These are phyloP conservation scores for Harpagus bidentatus DNA, from an alignment of 2,113 vertebrate genomes.

Conservation along the genomic window DNA sequence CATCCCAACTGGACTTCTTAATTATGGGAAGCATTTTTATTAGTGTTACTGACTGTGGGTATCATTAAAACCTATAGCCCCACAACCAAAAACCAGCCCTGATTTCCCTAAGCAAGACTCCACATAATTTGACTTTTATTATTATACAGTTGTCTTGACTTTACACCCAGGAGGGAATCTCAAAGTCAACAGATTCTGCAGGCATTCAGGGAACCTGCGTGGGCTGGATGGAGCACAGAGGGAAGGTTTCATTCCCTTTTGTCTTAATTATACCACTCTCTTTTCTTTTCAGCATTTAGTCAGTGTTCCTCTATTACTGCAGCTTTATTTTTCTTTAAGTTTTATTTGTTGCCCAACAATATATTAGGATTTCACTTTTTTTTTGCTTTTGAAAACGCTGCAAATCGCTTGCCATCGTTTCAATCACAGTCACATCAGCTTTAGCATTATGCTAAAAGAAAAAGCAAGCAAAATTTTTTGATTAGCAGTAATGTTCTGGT, in stretches of 20 bases:
- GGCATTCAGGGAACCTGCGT: background rate
- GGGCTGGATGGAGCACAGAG: background rate
- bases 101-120: background rate
- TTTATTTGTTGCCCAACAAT: background rate
- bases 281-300: background rate
- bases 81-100: background rate
- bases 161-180: background rate
- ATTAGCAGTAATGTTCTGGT: background rate
- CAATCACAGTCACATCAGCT: background rate
- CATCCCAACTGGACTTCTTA: background rate
- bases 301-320: background rate
- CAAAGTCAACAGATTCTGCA: background rate
- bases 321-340: background rate
- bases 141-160: background rate
- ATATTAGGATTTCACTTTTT: background rate
- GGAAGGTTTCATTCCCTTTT: background rate
- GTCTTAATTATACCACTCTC: background rate
- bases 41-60: background rate
- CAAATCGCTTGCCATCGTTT: background rate
- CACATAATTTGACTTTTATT: background rate
- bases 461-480: background rate
- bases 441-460: background rate
- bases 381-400: background rate
- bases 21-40: background rate
- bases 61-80: background rate